phyloP scores from a whole-genome alignment of 2,797 vertebrate species.

The Urosaurus nigricauda region DNA sequence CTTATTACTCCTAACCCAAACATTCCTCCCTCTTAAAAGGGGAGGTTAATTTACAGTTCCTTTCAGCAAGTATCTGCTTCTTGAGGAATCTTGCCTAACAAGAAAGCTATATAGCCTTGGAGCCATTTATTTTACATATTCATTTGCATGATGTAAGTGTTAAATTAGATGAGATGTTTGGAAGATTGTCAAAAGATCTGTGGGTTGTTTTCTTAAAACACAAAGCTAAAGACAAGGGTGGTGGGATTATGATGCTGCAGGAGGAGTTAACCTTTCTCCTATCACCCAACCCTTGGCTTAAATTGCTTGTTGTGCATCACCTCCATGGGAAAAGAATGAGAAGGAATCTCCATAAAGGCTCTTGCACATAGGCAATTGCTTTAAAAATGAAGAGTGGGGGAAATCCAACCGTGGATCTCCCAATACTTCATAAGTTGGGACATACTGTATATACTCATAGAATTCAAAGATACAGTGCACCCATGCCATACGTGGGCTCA shows the following conservation, averaged over 20 bases:
- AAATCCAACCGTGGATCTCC: not conserved
- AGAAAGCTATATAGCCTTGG: not conserved
- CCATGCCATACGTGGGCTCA: too few species aligned
- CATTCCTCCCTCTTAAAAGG: not conserved
- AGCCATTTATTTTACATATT: not conserved
- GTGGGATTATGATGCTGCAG: not conserved
- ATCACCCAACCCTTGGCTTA: not conserved
- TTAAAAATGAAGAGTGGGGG: too few species aligned
- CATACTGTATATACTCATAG: not conserved
- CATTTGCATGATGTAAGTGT: not conserved
- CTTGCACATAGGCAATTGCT: not conserved
- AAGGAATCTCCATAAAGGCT: not conserved
- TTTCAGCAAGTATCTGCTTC: too few species aligned
- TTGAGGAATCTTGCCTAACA: not conserved
- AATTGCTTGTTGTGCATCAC: too few species aligned
- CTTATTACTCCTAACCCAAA: not conserved
- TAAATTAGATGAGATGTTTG: not conserved
- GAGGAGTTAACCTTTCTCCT: not conserved
- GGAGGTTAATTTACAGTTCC: not conserved
- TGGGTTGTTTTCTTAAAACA: not conserved
- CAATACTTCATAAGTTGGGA: not conserved
- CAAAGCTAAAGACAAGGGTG: not conserved
- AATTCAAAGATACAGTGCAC: too few species aligned
- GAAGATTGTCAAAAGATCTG: not conserved
- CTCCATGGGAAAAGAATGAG: not conserved